Evolutionary conservation across 1,140 invertebrate species (phyloP).

Genomic region (Agrilus planipennis): DNA sequence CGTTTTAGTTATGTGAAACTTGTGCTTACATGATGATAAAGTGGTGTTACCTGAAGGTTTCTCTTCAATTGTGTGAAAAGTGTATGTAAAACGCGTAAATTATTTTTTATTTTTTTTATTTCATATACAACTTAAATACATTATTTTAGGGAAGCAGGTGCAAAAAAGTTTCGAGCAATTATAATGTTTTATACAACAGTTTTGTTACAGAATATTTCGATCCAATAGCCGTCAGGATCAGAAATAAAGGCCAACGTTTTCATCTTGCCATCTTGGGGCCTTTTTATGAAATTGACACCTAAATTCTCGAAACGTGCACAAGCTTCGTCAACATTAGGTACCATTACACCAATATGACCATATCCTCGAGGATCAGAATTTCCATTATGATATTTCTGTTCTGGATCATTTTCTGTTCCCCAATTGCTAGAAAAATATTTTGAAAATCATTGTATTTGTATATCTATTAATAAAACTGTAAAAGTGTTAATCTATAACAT

Average conservation of each 20-base stretch:
- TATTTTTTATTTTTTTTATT: no score
- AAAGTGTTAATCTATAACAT: no score
- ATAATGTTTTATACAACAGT: no score
- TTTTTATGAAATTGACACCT: conserved; percentile 82
- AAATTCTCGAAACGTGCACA: conserved; percentile 75
- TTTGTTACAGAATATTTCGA: conserved; percentile 75
- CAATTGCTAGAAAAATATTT: conserved; percentile 75
- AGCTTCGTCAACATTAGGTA: conserved; percentile 77
- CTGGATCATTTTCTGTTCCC: conserved; percentile 78
- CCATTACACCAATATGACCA: conserved; percentile 85
- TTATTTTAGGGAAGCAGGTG: no score
- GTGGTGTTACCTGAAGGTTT: no score
- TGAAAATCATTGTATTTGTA: neutral
- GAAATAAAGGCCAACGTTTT: conserved; percentile 88
- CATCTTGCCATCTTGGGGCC: conserved; percentile 84
- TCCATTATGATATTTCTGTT: conserved; percentile 71
- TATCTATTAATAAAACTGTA: neutral
- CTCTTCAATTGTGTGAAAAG: no score
- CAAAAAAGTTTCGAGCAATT: no score
- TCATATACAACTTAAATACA: no score
- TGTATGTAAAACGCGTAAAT: no score
- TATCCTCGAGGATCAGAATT: conserved; percentile 84
- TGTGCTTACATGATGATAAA: no score
- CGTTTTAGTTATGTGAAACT: no score
- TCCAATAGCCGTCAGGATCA: conserved; percentile 95